Percentiles rank a stretch among this genome's conserved stretches.
These are phyloP conservation scores for Lithophane leautieri DNA, from an alignment of 2,888 invertebrate species.

Conservation along the genomic window DNA sequence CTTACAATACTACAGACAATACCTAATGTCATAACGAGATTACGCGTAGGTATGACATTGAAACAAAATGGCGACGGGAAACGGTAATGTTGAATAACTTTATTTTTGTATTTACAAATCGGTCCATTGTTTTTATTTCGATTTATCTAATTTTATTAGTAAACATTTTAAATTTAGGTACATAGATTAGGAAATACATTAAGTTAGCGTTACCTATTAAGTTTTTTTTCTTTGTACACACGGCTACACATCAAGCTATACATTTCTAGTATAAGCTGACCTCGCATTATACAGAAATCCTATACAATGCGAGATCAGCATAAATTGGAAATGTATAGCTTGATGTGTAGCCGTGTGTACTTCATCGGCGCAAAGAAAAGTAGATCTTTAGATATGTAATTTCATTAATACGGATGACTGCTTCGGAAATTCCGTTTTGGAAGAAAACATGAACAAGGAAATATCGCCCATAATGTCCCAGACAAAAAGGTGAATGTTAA, in stretches of 20 bases:
- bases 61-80: conserved; percentile 59
- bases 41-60: conserved; percentile 51
- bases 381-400: neutral
- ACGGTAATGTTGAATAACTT: conserved; percentile 14
- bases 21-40: conserved; percentile 29
- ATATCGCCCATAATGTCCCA: neutral
- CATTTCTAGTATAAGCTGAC: no score
- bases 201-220: neutral
- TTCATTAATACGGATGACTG: conserved; percentile 13
- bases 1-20: neutral
- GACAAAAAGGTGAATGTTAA: neutral
- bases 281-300: no score
- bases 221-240: neutral
- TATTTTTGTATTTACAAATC: conserved; percentile 39
- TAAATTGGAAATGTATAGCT: no score
- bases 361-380: neutral
- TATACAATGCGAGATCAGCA: no score
- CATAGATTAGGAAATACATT: neutral
- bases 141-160: conserved; percentile 8
- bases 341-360: no score
- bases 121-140: conserved; percentile 41
- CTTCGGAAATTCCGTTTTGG: conserved; percentile 33
- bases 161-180: neutral
- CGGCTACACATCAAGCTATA: no score
- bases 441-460: conserved; percentile 33